Evolutionary conservation across 2,888 invertebrate genomes (phyloP), one percentile per base, ranked within the genome.

Genomic region (Amphiduros pacificus): DNA sequence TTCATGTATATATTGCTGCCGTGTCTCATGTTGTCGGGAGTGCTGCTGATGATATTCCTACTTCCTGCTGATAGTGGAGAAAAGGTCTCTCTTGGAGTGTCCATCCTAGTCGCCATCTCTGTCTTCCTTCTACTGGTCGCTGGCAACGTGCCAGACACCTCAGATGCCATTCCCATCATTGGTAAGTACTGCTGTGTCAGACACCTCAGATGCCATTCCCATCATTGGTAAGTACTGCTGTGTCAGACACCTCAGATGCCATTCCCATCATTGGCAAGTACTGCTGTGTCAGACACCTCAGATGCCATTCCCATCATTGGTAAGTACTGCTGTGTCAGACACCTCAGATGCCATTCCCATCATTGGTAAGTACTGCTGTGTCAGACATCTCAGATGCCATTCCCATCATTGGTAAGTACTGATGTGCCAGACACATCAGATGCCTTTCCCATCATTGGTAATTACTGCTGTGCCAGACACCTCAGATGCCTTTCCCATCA

Each of bases 11-110:
- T 76, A 55, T 55, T 75, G 44, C 58, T 73, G 9, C 75, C 75
- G 2, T 76, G 75, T 58, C 50, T 75, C 41, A 69, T 76, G 71
- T 66, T 75, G 67, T 74, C 73, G 3, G 64, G 66, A 17, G 66
- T 75, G 14, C 69, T 74, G 26, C 60, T 73, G 44, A 62, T 73
- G 48, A 70, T 73, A 26, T 75, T 75, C 51, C 64, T 69, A 28
- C 62, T 76, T 17, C 75, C 75, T 5, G 71, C 75, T n/a, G 73
- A 75, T 49, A 60, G 67, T 14, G 75, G 74, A 2, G 75, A 75
- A 61, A 75, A 75, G 64, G 68, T 75, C 22, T 73, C 75, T 9
- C 70, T 75, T 6, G 73, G 75, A n/a, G 67, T 74, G 20, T 73
- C 75, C n/a, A 70, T 76, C n/a, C 66, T 76, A 2, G 65, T 75